Percentiles rank a stretch among this genome's conserved stretches.
phyloP scores from a whole-genome alignment of 2,113 vertebrate genomes.

The Python bivittatus region DNA sequence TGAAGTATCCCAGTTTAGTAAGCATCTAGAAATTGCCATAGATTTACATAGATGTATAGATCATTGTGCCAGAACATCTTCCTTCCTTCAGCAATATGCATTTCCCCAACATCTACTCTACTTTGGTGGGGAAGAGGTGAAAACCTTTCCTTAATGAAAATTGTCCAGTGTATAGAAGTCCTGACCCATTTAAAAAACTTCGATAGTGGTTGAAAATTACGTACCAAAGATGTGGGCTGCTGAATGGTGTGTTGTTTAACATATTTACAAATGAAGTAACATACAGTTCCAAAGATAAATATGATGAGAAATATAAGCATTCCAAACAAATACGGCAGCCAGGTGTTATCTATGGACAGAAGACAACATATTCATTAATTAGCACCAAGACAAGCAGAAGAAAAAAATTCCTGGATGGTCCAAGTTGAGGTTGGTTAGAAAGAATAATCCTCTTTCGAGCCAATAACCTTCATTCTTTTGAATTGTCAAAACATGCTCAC shows the following conservation, averaged over 20 bases:
- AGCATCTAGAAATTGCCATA: not conserved
- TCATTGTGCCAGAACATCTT: not conserved
- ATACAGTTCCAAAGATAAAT: constrained; percentile 40
- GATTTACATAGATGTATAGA: no score
- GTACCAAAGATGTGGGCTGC: constrained; percentile 75
- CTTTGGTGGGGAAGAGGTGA: no score
- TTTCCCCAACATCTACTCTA: not conserved
- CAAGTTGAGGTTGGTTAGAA: no score
- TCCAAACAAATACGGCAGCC: constrained; percentile 65
- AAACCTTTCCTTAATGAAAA: no score
- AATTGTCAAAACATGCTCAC: not conserved
- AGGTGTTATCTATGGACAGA: constrained; percentile 62
- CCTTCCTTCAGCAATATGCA: not conserved
- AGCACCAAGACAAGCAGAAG: not conserved
- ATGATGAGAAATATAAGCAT: constrained; percentile 46
- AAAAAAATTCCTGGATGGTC: not conserved
- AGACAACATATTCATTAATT: not conserved
- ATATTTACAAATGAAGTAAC: constrained; percentile 69
- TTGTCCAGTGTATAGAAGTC: no score
- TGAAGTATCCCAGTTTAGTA: not conserved
- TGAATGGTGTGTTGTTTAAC: constrained; percentile 59
- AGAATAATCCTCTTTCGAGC: not conserved
- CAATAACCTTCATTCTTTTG: not conserved
- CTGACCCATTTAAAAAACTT: not conserved
- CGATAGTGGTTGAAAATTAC: constrained; percentile 33